Evolutionary conservation across 2,888 invertebrate species (phyloP).

Genomic region (Beris morrisii): DNA sequence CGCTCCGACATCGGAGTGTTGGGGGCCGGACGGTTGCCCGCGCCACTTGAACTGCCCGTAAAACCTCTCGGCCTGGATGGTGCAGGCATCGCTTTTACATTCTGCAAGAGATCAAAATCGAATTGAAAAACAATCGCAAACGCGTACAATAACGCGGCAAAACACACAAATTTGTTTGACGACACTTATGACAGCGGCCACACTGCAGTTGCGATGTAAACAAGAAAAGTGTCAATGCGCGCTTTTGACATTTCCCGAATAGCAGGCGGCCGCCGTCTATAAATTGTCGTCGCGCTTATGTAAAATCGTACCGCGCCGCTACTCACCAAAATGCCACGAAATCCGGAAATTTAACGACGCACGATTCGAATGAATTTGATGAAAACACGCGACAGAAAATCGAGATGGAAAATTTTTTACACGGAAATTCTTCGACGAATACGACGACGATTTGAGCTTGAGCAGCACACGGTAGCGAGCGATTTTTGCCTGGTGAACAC

Average conservation of each 20-base stretch:
- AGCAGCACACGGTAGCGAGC: neutral
- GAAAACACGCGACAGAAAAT: neutral
- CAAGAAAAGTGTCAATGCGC: slow-evolving; percentile 36
- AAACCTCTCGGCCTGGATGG: slow-evolving; percentile 55
- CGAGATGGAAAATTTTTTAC: neutral
- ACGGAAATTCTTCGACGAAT: neutral
- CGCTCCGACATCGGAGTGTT: slow-evolving; percentile 81
- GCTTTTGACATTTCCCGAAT: slow-evolving; percentile 20
- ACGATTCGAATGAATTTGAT: neutral
- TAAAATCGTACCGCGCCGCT: neutral
- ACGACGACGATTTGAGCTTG: neutral
- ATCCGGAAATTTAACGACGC: neutral
- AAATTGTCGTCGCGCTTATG: slow-evolving; percentile 12
- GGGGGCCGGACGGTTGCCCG: slow-evolving; percentile 51
- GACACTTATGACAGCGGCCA: slow-evolving; percentile 27
- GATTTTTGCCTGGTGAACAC: slow-evolving; percentile 9
- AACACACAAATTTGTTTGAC: slow-evolving; percentile 25
- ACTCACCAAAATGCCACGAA: slow-evolving; percentile 21
- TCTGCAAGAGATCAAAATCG: slow-evolving; percentile 33
- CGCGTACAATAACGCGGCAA: slow-evolving; percentile 23
- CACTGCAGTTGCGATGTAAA: slow-evolving; percentile 33
- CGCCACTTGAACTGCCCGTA: slow-evolving; percentile 52
- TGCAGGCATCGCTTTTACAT: slow-evolving; percentile 51
- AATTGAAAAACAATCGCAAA: neutral
- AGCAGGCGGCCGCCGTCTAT: slow-evolving; percentile 19